A percentile compares a stretch with the other conserved stretches of the same genome.
Evolutionary conservation across 2,888 invertebrate genomes (phyloP).

Genomic region (Tyria jacobaeae): DNA sequence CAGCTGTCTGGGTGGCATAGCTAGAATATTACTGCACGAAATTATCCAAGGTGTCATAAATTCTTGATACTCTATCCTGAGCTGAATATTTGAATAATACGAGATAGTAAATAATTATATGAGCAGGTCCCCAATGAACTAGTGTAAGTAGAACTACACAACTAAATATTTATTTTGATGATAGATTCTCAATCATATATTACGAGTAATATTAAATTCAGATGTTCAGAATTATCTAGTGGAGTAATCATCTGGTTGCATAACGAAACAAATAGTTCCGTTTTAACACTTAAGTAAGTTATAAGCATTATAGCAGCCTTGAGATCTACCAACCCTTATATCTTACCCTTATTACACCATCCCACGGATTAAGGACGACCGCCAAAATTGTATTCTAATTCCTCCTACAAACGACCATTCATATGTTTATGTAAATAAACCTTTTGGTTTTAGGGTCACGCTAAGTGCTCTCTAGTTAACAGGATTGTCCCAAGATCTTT

Average conservation of each 20-base stretch:
- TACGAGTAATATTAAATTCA: too few species aligned
- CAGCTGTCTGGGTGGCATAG: conserved; percentile 36
- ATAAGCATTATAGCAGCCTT: background rate
- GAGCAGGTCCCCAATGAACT: too few species aligned
- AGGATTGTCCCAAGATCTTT: conserved; percentile 26
- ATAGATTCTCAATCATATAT: too few species aligned
- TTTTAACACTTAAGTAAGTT: conserved; percentile 2
- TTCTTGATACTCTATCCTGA: too few species aligned
- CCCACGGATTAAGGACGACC: conserved; percentile 37
- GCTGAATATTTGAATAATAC: too few species aligned
- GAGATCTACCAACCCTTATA: conserved; percentile 10
- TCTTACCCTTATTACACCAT: conserved; percentile 12
- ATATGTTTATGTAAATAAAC: conserved; percentile 53
- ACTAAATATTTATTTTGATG: too few species aligned
- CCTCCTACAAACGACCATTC: conserved; percentile 44
- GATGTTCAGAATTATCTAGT: too few species aligned
- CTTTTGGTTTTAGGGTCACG: conserved; percentile 35
- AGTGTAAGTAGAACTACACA: too few species aligned
- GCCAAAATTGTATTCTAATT: conserved; percentile 52
- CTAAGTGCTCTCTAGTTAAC: conserved; percentile 40
- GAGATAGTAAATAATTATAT: too few species aligned
- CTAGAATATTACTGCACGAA: conserved; percentile 43
- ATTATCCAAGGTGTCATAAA: background rate
- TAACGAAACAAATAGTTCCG: background rate
- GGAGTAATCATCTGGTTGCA: background rate